Evolutionary conservation across 1,140 invertebrate genomes (phyloP).

Genomic region (Drosophila kohkoa): DNA sequence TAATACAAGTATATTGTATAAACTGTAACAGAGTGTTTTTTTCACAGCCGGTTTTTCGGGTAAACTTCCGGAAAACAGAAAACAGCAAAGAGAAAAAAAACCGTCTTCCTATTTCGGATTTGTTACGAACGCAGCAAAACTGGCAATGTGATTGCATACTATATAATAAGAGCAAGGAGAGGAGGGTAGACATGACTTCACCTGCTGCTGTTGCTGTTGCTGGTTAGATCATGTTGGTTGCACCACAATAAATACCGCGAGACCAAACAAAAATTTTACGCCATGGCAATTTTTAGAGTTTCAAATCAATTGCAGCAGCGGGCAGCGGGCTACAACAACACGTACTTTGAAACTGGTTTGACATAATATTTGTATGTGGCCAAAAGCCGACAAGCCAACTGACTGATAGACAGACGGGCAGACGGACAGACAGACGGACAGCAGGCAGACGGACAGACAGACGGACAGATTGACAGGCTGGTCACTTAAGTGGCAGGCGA

Average conservation of each 20-base stretch:
- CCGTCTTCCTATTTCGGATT: slow-evolving; percentile 30
- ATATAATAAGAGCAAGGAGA: slow-evolving; percentile 11
- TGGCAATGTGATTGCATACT: slow-evolving; percentile 12
- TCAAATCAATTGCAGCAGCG: slow-evolving; percentile 35
- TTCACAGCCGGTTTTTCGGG: slow-evolving; percentile 17
- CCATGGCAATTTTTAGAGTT: slow-evolving; percentile 4
- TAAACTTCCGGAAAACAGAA: slow-evolving; percentile 24
- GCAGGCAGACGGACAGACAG: slow-evolving; percentile 22
- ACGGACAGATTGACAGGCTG: slow-evolving; percentile 4
- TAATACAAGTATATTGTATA: slow-evolving; percentile 27
- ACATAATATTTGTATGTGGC: slow-evolving; percentile 59
- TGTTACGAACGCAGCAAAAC: slow-evolving; percentile 23
- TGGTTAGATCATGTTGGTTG: slow-evolving; percentile 37
- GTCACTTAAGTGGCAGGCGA: slow-evolving; percentile 7
- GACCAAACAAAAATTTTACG: slow-evolving; percentile 16
- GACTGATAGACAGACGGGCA: slow-evolving; percentile 22
- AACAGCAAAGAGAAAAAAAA: slow-evolving; percentile 24
- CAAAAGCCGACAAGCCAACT: slow-evolving; percentile 28
- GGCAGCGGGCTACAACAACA: neutral
- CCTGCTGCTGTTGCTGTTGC: slow-evolving; percentile 23
- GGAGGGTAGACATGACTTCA: neutral
- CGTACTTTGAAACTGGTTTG: slow-evolving; percentile 70
- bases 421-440: slow-evolving; percentile 2
- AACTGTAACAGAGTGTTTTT: slow-evolving; percentile 19
- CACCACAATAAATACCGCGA: slow-evolving; percentile 48